These are phyloP conservation scores for Grammomys dolichurus DNA, from an alignment of 2,113 vertebrate species.

Conservation along the genomic window DNA sequence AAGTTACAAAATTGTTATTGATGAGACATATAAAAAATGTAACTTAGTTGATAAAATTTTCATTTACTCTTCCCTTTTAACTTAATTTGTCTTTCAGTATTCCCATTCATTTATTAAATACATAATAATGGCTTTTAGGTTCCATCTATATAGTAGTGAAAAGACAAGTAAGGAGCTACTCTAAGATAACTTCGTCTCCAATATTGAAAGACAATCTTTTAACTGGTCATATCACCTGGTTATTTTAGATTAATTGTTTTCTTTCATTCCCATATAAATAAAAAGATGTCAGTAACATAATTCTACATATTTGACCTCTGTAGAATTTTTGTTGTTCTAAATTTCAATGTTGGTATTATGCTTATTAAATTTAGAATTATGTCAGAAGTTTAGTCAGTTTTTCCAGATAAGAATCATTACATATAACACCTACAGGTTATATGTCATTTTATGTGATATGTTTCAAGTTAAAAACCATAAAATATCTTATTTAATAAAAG, in stretches of 20 bases:
- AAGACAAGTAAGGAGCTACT: background rate
- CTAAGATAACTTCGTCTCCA: background rate
- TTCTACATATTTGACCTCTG: background rate
- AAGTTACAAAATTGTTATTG: background rate
- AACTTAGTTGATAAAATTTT: conserved; percentile 11
- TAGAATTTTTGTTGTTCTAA: background rate
- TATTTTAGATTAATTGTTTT: background rate
- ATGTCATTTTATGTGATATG: background rate
- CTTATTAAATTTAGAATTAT: background rate
- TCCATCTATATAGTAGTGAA: background rate
- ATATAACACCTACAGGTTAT: background rate
- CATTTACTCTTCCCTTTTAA: background rate
- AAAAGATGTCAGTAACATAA: background rate
- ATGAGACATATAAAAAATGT: background rate
- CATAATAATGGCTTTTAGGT: background rate
- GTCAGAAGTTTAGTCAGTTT: background rate
- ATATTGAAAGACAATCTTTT: background rate
- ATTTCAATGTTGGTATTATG: background rate
- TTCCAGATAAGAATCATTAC: background rate
- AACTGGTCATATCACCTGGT: rapidly evolving
- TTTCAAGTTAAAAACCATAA: background rate
- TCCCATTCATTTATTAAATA: background rate
- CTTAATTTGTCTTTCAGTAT: conserved; percentile 18
- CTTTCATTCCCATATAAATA: background rate
- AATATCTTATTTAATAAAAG: background rate